phyloP scores from a whole-genome alignment of 2,797 vertebrate genomes.

The Calcarius lapponicus region DNA sequence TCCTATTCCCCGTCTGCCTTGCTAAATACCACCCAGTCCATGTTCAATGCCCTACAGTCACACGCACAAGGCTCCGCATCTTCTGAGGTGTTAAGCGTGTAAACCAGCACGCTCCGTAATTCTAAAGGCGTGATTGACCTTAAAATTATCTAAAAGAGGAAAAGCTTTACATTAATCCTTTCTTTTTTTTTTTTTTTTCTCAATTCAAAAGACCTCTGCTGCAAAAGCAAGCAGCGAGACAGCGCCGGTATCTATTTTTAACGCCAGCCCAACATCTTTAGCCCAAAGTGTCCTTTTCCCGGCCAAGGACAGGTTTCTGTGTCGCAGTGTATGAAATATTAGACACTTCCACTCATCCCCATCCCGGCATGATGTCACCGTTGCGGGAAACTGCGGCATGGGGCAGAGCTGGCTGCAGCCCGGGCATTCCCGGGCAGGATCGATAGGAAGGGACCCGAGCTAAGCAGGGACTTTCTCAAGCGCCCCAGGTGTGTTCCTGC shows the following conservation, averaged over 20 bases:
- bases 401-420: neutral
- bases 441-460: rapidly evolving
- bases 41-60: rapidly evolving
- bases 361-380: neutral
- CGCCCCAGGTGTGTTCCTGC: neutral
- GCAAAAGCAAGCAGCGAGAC: neutral
- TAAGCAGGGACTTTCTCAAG: rapidly evolving
- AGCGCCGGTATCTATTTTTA: neutral
- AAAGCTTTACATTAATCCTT: neutral
- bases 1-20: neutral
- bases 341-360: neutral
- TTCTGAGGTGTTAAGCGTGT: neutral
- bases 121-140: neutral
- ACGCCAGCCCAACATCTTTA: neutral
- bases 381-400: neutral
- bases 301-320: neutral
- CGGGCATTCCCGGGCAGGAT: neutral
- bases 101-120: rapidly evolving
- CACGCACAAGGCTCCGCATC: neutral
- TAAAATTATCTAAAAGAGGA: neutral
- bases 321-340: neutral
- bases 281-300: neutral
- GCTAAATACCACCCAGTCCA: rapidly evolving
- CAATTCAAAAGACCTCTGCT: neutral
- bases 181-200: neutral